A percentile compares a stretch with the other conserved stretches of the same genome.
phyloP scores from a whole-genome alignment of 2,888 invertebrate genomes.

The Netelia virgata region DNA sequence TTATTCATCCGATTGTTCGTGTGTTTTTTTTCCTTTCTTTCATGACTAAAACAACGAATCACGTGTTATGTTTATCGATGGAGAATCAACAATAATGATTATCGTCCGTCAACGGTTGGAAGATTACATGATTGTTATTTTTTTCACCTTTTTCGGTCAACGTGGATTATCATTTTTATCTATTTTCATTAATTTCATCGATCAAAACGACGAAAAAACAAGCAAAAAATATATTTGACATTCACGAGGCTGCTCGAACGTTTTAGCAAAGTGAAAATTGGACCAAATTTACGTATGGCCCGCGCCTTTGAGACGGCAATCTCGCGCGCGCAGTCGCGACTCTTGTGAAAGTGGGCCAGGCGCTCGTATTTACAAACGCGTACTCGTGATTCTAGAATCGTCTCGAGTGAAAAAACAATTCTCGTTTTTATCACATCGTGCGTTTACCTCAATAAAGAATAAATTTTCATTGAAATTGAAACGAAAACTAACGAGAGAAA shows the following conservation, averaged over 20 bases:
- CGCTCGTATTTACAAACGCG: slow-evolving; percentile 13
- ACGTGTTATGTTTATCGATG: neutral
- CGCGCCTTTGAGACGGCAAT: slow-evolving; percentile 51
- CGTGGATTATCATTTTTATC: too few relatives aligned
- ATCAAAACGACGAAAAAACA: too few relatives aligned
- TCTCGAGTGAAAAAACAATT: slow-evolving; percentile 14
- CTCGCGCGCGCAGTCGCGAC: slow-evolving; percentile 36
- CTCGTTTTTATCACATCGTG: slow-evolving; percentile 15
- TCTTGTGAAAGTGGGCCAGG: slow-evolving; percentile 53
- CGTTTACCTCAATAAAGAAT: neutral
- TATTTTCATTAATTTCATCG: too few relatives aligned
- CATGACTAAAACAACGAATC: neutral
- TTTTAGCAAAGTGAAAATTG: neutral
- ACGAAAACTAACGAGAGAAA: slow-evolving; percentile 5
- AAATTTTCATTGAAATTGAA: slow-evolving; percentile 31
- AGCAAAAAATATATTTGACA: too few relatives aligned
- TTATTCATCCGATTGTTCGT: neutral
- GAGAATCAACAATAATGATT: too few relatives aligned
- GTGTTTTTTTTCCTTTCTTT: neutral
- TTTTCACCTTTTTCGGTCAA: too few relatives aligned
- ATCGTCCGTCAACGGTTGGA: too few relatives aligned
- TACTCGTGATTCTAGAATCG: neutral
- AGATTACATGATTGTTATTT: too few relatives aligned
- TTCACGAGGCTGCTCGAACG: too few relatives aligned
- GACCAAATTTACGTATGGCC: slow-evolving; percentile 19